Evolutionary conservation across 2,113 vertebrate genomes (phyloP).

Genomic region (Nanorana parkeri): DNA sequence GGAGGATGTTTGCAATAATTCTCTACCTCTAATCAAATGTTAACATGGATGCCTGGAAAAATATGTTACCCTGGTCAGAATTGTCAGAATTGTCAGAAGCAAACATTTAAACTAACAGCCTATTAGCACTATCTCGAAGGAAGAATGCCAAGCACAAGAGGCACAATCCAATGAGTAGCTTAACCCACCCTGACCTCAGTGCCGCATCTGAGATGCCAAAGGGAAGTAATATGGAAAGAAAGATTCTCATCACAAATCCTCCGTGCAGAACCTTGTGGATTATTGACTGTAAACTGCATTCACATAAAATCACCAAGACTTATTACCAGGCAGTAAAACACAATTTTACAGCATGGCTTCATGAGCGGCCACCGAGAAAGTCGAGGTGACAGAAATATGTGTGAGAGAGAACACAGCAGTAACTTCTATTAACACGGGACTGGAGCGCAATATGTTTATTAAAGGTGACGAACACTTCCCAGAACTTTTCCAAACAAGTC

Average conservation of each 20-base stretch:
- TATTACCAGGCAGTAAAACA: slow-evolving; percentile 47
- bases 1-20: slow-evolving; percentile 7
- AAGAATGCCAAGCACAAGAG: slow-evolving; percentile 2
- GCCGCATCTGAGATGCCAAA: slow-evolving; percentile 29
- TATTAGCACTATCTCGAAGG: slow-evolving; percentile 5
- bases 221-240: slow-evolving; percentile 47
- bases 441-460: background rate
- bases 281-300: slow-evolving; percentile 52
- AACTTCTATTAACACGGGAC: background rate
- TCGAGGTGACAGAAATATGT: slow-evolving; percentile 36
- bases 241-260: slow-evolving; percentile 54
- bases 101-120: slow-evolving; percentile 26
- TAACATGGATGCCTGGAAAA: slow-evolving; percentile 12
- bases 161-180: slow-evolving; percentile 21
- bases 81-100: background rate
- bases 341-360: slow-evolving; percentile 43
- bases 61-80: slow-evolving; percentile 13
- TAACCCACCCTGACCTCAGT: slow-evolving; percentile 20
- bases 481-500: too few relatives aligned
- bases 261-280: slow-evolving; percentile 49
- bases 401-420: background rate
- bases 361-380: slow-evolving; percentile 29
- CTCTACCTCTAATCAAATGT: background rate
- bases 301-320: slow-evolving; percentile 48
- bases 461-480: background rate